Base-by-base conservation (phyloP, 2,888 invertebrate genomes). In the Parapristionchus giblindavisi region DNA sequence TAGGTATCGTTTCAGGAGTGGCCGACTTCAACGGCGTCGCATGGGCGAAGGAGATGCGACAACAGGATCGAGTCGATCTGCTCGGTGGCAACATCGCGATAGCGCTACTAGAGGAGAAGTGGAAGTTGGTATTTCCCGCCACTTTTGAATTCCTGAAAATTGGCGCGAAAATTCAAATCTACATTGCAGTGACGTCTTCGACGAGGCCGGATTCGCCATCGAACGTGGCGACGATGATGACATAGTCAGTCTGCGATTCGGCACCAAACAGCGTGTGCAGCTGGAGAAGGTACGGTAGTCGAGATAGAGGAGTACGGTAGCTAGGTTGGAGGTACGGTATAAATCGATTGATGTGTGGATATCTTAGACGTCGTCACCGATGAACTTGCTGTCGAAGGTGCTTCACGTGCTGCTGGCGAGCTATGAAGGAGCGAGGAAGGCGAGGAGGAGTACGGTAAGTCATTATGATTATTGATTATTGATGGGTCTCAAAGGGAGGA, bases 31-130 rank as follows among this genome's bases (percentile, higher is more conserved):
- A 63, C 21, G 75, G 77, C 61, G 68, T 72, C 17, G 75, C 75
- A 40, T 80, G 79, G 68, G 76, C 78, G 40, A 77, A 75, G 51
- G 68, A 38, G 32, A 60, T 71, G 58, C 77, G 78, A 17, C 51
- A 78, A 11, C 75, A 76, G 48, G 77, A 78, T 2, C 63, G 80
- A 4, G 75, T 75, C 36, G 77, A 76, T 29, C 38, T 80, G 61
- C 72, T 80, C 43, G 81, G 81, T 73, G 70, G 70, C 38, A 40
- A 56, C 38, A 73, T 78, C 32, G 77, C 80, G 52, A 77, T 78
- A 36, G 73, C 78, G 11, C 60, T 82, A 51, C 56, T 82, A 27
- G 82, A 82, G 32, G 78, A 76, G 24, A 79, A 78, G 74, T 82
- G 82, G 82, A 80, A 75, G 82, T 81, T 14, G n/a, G 76, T 65